Percentiles rank a stretch among this genome's conserved stretches.
Conservation (phyloP, 1,140 invertebrate genomes). For the Drosophila bocki region DNA sequence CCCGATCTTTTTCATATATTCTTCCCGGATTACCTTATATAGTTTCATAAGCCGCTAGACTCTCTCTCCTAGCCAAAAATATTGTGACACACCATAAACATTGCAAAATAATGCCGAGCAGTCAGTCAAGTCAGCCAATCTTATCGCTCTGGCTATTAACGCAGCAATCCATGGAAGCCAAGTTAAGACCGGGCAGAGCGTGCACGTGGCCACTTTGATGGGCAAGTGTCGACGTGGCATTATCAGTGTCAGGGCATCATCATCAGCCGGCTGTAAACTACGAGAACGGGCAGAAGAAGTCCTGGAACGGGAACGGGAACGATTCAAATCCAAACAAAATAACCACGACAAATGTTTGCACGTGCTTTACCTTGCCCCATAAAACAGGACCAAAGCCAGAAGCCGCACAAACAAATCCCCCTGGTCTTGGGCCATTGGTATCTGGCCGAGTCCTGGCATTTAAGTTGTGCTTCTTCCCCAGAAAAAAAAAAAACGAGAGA, state of each 20-base stretch:
- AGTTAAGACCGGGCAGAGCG: constrained; percentile 60
- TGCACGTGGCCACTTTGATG: constrained; percentile 62
- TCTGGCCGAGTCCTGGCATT: constrained; percentile 56
- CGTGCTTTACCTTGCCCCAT: constrained; percentile 75
- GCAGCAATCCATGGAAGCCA: constrained; percentile 72
- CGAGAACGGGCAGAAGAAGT: constrained; percentile 25
- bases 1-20: constrained; percentile 12
- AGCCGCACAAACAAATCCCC: constrained; percentile 56
- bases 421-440: constrained; percentile 34
- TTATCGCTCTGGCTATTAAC: constrained; percentile 74
- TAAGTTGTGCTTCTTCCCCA: constrained; percentile 47
- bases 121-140: constrained; percentile 50
- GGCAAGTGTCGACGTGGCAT: constrained; percentile 53
- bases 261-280: constrained; percentile 77
- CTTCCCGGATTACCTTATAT: constrained; percentile 12
- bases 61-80: constrained; percentile 30
- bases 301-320: constrained; percentile 11
- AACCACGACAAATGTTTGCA: constrained; percentile 81
- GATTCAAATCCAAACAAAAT: constrained; percentile 82
- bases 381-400: constrained; percentile 55
- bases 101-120: constrained; percentile 38
- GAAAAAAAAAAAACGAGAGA: constrained; percentile 29
- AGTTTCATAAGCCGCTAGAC: neutral
- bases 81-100: constrained; percentile 57
- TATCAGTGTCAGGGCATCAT: constrained; percentile 69